Evolutionary conservation across 1,140 invertebrate species (phyloP), one percentile per base, ranked within the genome.

Genomic region (Brachionus rotundiformis): DNA sequence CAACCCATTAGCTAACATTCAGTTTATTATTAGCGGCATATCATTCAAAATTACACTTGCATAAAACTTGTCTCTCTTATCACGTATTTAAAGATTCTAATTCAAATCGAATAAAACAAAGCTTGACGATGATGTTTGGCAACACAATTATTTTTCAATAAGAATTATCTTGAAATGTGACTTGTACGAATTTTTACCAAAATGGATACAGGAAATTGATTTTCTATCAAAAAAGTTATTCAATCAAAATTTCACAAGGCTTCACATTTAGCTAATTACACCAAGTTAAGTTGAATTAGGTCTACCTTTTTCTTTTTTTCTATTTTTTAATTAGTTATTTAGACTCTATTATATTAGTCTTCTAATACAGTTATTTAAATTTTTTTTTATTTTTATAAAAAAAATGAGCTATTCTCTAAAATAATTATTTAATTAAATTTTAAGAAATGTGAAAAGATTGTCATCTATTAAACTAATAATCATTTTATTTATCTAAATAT

Each of bases 151-250:
- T 54, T 19, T 54, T 54, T 54, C 47, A 54, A 19, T 54, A 54
- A 23, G 47, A 54, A 19, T 54, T 54, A 54, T 54, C 47, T 54
- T 54, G 47, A 54, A 54, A 23, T 54, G 47, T 54, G 47, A 54
- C 47, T 54, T 54, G 19, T 19, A 54, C 47, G 7, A 54, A 19
- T 54, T 54, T 54, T 54, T 19, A 54, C 47, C 47, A 54, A 54
- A n/a, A 19, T 54, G 47, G 47, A 54, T 54, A 54, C 47, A 54
- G 47, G 47, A 54, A 54, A 54, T 54, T 54, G 47, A 54, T 54
- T 54, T 54, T 54, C 47, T 23, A 54, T 54, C 47, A 54, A 54
- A 54, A 54, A 16, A 23, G 19, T 54, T 54, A 19, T 54, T 54
- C 19, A 54, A 54, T 54, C 47, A 23, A 25, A 54, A 25, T 19